Evolutionary conservation across 2,888 invertebrate genomes (phyloP), one percentile per base, ranked within the genome.

Genomic region (Cremastinae sp.): DNA sequence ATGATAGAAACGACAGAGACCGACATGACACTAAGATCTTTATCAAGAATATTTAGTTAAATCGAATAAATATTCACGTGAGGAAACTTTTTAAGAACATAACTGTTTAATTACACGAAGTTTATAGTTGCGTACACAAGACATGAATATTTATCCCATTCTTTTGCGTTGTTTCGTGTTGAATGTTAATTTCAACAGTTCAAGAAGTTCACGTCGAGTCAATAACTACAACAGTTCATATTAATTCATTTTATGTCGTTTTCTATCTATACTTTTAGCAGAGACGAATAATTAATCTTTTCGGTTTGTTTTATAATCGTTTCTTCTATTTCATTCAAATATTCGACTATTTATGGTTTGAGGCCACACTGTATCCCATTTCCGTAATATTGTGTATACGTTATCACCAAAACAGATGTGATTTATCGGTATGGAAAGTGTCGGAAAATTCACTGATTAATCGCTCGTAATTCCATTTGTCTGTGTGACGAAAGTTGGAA

Each of bases 221-320:
- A 69, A 58, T 41, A 41, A 37, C 2, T 49, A 8, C 9, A 12
- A 5, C 4, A 20, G 10, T 4, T 20, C 20, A 8, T 41, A 20
- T 53, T 20, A 64, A 2, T n/a, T 28, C 51, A 35, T 49, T 62
- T 41, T 14, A 35, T 53, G 53, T 69, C 43, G 43, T 58, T 53
- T 41, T 51, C 20, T 59, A 39, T 70, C 53, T 64, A 58, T 64
- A 56, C 65, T 59, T 37, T 70, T 59, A 53, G 70, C 70, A 65
- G 37, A 10, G 14, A 45, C 20, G 5, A 10, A 43, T 53, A 20
- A 14, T 18, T 37, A 22, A 37, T 39, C 53, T 45, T 18, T 35
- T 39, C 41, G 39, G 37, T 59, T n/a, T 28, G 59, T 47, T 18
- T 47, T 1, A 49, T 37, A 20, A 16, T 7, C 47, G 14, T 37